These are phyloP conservation scores for Lateolabrax maculatus DNA, from an alignment of 2,797 vertebrate genomes.

Conservation along the genomic window DNA sequence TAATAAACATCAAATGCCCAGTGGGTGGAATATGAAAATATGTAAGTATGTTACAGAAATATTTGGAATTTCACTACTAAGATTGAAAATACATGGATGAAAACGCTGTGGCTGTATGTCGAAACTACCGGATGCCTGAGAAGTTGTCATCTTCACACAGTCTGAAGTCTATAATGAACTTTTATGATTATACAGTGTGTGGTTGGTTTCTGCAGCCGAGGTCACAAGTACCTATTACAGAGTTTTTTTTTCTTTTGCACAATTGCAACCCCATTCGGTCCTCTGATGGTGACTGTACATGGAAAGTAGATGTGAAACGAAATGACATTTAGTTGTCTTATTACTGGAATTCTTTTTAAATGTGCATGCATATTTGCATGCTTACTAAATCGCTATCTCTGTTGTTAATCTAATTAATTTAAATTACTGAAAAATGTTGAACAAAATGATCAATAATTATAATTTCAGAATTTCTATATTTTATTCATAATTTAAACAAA, in stretches of 20 bases:
- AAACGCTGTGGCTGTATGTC: constrained; percentile 3
- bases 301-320: constrained; percentile 51
- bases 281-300: constrained; percentile 51
- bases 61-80: constrained; percentile 48
- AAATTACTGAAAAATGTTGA: not conserved
- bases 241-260: constrained; percentile 18
- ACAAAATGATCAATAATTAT: not conserved
- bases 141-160: constrained; percentile 40
- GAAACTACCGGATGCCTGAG: constrained; percentile 39
- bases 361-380: not conserved
- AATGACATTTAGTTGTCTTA: constrained; percentile 43
- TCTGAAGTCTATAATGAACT: constrained; percentile 43
- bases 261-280: constrained; percentile 21
- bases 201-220: constrained; percentile 47
- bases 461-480: not conserved
- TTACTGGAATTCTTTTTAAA: constrained; percentile 49
- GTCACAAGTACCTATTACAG: constrained; percentile 40
- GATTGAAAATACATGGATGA: constrained; percentile 41
- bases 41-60: constrained; percentile 23
- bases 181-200: constrained; percentile 59
- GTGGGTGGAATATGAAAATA: constrained; percentile 56
- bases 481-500: not conserved
- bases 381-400: not conserved
- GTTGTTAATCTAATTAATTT: not conserved
- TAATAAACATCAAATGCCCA: constrained; percentile 38